These are phyloP conservation scores for Geophilus truncorum DNA, from an alignment of 2,888 invertebrate species.

Conservation along the genomic window DNA sequence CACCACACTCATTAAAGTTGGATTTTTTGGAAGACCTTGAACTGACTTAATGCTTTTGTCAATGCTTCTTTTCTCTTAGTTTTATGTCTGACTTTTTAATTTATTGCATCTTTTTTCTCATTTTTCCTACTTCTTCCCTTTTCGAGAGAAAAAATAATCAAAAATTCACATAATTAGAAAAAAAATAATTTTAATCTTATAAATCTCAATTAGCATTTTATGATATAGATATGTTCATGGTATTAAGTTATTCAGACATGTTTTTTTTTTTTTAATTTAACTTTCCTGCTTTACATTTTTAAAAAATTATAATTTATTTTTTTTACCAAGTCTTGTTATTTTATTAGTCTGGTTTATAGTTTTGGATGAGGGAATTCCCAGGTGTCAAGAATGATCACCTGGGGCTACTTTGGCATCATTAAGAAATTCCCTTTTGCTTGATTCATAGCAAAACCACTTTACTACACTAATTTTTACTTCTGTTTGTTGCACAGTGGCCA, in stretches of 20 bases:
- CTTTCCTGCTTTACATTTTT: not conserved
- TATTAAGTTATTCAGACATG: not conserved
- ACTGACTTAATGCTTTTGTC: not conserved
- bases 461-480: not conserved
- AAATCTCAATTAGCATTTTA: not conserved
- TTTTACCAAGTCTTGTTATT: not conserved
- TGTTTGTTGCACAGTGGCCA: too few relatives aligned
- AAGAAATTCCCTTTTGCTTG: not conserved
- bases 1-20: not conserved
- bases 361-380: not conserved
- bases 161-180: not conserved
- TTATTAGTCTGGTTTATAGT: not conserved
- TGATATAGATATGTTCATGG: not conserved
- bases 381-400: not conserved
- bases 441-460: not conserved
- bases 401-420: not conserved
- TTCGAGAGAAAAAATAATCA: not conserved
- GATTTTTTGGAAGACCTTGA: conserved; percentile 8
- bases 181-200: not conserved
- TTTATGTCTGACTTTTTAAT: not conserved
- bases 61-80: not conserved
- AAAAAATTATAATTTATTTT: too few relatives aligned
- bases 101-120: not conserved
- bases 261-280: not conserved
- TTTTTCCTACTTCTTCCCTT: not conserved